A percentile compares a stretch with the other conserved stretches of the same genome.
These are phyloP conservation scores for Ypsolopha scabrella DNA, from an alignment of 2,888 invertebrate species.

Conservation along the genomic window DNA sequence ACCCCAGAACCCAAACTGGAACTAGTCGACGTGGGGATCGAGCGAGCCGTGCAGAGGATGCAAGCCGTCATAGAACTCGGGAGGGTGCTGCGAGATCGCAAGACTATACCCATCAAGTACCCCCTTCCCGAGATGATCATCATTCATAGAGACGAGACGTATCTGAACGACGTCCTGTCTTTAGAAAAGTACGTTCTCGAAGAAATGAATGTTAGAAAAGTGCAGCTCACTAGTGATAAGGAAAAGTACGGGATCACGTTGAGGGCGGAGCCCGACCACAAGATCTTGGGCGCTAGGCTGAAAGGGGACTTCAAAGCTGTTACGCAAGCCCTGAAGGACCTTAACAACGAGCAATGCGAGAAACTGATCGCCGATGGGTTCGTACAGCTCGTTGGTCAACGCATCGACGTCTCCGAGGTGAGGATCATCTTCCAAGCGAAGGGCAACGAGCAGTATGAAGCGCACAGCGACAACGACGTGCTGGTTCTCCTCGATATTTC, in stretches of 20 bases:
- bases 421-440: constrained; percentile 84
- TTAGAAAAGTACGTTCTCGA: constrained; percentile 89
- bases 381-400: constrained; percentile 81
- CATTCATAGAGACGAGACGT: constrained; percentile 85
- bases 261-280: constrained; percentile 95
- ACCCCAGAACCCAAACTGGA: constrained; percentile 79
- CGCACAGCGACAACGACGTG: constrained; percentile 90
- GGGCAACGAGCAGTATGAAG: constrained; percentile 83
- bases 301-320: constrained; percentile 93
- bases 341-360: constrained; percentile 84
- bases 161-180: constrained; percentile 81
- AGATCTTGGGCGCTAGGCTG: constrained; percentile 86
- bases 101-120: constrained; percentile 95
- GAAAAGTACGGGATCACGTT: constrained; percentile 91
- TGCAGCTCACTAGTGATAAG: constrained; percentile 91
- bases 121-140: constrained; percentile 97
- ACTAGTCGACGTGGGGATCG: constrained; percentile 87
- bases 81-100: constrained; percentile 91
- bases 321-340: constrained; percentile 81
- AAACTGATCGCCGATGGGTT: constrained; percentile 77
- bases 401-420: constrained; percentile 81
- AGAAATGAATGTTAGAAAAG: constrained; percentile 90
- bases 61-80: constrained; percentile 96
- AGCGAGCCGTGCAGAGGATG: constrained; percentile 91
- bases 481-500: constrained; percentile 90